These are phyloP conservation scores for Agrypnia vestita DNA, from an alignment of 1,140 invertebrate species.

Conservation along the genomic window DNA sequence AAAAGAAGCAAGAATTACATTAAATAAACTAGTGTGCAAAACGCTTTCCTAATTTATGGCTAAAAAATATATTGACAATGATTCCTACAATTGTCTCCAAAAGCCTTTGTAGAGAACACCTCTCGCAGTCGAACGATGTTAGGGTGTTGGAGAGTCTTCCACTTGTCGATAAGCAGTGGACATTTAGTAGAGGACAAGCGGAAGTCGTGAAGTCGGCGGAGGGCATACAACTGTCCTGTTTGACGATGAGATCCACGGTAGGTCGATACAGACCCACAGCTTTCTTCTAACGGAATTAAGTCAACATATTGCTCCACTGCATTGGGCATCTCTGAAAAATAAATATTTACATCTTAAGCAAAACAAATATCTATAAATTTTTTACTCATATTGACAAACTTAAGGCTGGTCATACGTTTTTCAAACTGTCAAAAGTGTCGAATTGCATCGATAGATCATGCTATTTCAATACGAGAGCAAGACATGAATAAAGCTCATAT, in stretches of 20 bases:
- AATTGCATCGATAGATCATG: no score
- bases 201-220: slow-evolving; percentile 91
- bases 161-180: slow-evolving; percentile 89
- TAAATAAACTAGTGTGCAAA: no score
- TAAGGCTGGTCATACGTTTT: no score
- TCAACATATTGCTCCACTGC: slow-evolving; percentile 94
- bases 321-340: slow-evolving; percentile 80
- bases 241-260: slow-evolving; percentile 94
- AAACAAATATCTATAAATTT: no score
- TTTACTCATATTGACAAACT: no score
- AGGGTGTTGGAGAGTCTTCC: slow-evolving; percentile 94
- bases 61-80: no score
- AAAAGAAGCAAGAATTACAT: no score
- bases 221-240: slow-evolving; percentile 88
- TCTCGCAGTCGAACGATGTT: slow-evolving; percentile 94
- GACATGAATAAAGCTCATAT: no score
- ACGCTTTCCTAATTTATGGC: no score
- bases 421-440: no score
- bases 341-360: no score
- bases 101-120: slow-evolving; percentile 96
- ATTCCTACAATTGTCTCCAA: slow-evolving; percentile 94
- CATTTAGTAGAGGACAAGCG: slow-evolving; percentile 88
- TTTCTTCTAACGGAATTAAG: slow-evolving; percentile 85
- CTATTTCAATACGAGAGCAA: no score
- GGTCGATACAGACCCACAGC: slow-evolving; percentile 65